These are phyloP conservation scores for Heterocephalus glaber DNA, from an alignment of 2,113 vertebrate species.

Conservation along the genomic window DNA sequence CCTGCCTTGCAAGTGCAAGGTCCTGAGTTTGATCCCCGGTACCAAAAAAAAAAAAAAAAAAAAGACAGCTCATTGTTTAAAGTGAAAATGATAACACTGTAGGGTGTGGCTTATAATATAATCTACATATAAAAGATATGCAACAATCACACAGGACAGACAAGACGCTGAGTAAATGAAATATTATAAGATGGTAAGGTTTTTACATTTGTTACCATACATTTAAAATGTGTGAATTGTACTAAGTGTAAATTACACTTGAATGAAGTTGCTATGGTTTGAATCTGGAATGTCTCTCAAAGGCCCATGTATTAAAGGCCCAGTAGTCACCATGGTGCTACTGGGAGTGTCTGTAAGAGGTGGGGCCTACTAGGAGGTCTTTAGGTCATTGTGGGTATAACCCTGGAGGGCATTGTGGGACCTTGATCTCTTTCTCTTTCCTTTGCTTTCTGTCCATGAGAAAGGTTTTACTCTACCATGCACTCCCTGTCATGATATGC, in stretches of 20 bases:
- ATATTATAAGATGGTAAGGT: not conserved
- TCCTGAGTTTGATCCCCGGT: too few relatives aligned
- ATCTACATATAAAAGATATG: not conserved
- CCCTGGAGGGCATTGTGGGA: not conserved
- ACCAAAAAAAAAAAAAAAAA: too few relatives aligned
- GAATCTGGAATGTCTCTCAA: not conserved
- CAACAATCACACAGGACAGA: not conserved
- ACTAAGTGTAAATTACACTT: not conserved
- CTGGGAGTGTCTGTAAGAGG: not conserved
- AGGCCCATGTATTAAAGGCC: not conserved
- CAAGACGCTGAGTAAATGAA: not conserved
- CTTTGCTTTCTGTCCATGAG: not conserved
- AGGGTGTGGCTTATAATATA: not conserved
- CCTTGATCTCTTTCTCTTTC: not conserved
- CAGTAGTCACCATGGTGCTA: not conserved
- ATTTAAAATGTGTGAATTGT: not conserved
- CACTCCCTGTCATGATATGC: too few relatives aligned
- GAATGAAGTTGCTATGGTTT: not conserved
- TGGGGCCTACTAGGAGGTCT: not conserved
- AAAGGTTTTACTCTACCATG: not conserved
- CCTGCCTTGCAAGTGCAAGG: too few relatives aligned
- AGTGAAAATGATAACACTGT: not conserved
- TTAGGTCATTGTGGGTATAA: not conserved
- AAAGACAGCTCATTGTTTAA: slow-evolving; percentile 14
- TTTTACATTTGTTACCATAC: not conserved